Evolutionary conservation across 92 coral and sea anemone genomes (phyloP), one percentile per base, ranked within the genome.

Genomic region (Epizoanthus ramosus): DNA sequence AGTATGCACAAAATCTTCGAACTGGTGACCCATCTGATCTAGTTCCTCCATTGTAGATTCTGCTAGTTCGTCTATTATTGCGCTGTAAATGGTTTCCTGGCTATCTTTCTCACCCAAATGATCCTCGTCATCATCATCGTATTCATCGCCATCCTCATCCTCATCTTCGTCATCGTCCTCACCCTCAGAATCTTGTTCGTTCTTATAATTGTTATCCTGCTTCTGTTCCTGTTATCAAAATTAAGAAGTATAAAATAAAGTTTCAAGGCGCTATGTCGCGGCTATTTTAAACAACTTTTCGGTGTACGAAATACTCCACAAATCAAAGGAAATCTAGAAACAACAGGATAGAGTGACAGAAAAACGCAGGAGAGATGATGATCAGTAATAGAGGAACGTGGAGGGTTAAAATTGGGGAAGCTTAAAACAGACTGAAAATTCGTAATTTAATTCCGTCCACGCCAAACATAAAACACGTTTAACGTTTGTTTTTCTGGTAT

Each of bases 61-160:
- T 13, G 82, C 82, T 9, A 77, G 82, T 15, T 77, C 82, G 82
- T 77, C 82, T n/a, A 77, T 15, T 8, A 77, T 19, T 17, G 69
- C 69, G 23, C 58, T 39, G 56, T 77, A 77, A 13, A 22, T 37
- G 23, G 70, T 41, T 61, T 77, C 82, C 16, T 53, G 3, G 41
- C 16, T 41, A 69, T 77, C 71, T 60, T 59, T 59, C 41, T 35
- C 69, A 39, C 69, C 69, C 12, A 47, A 47, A 1, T 47, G 54
- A 47, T 47, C 54, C 7, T 47, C 54, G 7, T 47, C 54, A 59
- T 52, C 2, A 15, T 47, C 54, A 59, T 24, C 6, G 23, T 24
- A 28, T 24, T 54, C 45, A 22, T 15, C 63, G 15, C 6, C 79
- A 10, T 28, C 50, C 3, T 53, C 45, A 35, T 59, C 80, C 1